These are phyloP conservation scores for Cliona cf. orientalis DNA, from an alignment of 37 sponge, comb jelly and placozoan species.

Conservation along the genomic window DNA sequence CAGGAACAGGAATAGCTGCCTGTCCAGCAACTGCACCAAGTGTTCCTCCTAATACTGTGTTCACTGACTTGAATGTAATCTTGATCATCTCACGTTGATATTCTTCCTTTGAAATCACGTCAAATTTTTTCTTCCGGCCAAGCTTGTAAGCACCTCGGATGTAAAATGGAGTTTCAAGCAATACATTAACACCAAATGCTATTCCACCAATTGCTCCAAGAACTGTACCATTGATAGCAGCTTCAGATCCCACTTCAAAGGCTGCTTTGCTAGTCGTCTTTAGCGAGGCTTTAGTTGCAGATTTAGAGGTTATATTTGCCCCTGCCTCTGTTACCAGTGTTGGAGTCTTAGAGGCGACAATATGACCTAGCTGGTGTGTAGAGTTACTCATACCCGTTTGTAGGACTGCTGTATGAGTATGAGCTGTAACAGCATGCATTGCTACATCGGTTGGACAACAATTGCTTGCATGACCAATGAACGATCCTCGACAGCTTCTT, in stretches of 20 bases:
- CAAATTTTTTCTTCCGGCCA: constrained; percentile 31
- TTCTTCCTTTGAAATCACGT: constrained; percentile 22
- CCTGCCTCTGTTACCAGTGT: too few species aligned
- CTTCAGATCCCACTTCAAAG: constrained; percentile 9
- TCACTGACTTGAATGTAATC: not conserved
- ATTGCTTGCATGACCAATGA: too few species aligned
- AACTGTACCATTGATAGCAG: constrained; percentile 10
- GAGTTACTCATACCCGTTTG: too few species aligned
- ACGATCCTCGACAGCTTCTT: too few species aligned
- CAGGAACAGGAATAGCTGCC: constrained; percentile 33
- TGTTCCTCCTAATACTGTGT: constrained; percentile 16
- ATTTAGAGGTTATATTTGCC: constrained; percentile 17
- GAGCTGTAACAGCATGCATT: too few species aligned
- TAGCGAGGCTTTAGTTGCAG: too few species aligned
- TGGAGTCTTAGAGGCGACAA: too few species aligned
- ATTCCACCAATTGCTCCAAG: constrained; percentile 17
- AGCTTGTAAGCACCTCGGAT: constrained; percentile 22
- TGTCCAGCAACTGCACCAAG: constrained; percentile 40
- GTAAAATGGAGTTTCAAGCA: constrained; percentile 25
- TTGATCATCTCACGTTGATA: constrained; percentile 26
- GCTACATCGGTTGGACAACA: too few species aligned
- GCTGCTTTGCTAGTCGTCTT: constrained; percentile 14
- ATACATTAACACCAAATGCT: constrained; percentile 2
- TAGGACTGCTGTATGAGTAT: too few species aligned
- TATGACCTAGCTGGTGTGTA: too few species aligned